Base-by-base conservation (phyloP, 2,113 vertebrate species). In the Salvelinus fontinalis region DNA sequence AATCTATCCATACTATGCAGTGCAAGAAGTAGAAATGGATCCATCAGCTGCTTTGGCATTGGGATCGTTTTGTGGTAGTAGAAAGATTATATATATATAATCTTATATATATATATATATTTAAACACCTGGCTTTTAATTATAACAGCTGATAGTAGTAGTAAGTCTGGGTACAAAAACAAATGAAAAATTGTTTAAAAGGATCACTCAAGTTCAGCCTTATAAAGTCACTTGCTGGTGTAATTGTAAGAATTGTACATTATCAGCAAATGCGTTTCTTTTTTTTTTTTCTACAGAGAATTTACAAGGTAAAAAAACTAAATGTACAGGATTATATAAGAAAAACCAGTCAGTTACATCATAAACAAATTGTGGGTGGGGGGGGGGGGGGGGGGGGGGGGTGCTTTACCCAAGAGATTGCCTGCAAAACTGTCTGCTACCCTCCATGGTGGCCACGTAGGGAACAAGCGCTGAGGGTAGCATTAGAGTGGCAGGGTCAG, bases 261-360 rank as follows among this genome's bases (percentile, higher is more conserved):
- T 95, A 24, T 96, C 95, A 95, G 92, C 95, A 98, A 98, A 97
- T 96, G 95, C 95, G 93, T 1, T 54, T 54, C 4, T 8, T 54
- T 89, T 88, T 83, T 83, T 79, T 85, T 90, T 89, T 90, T 93
- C 88, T 95, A 96, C 94, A 96, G 94, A 95, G 92, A 97, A 97
- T 98, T 97, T 97, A 97, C 96, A 98, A 97, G 95, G 94, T 98
- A 96, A 96, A 34, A 34, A 98, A 96, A 95, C 94, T 95, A 97
- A 96, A 97, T 97, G 95, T 98, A 98, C 96, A 99, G 96, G 95
- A 95, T 95, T 96, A 95, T 96, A 95, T 96, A 95, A 95, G 95
- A 97, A 95, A 62, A 97, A 93, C 90, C 93, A 94, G 94, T 95
- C 95, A 90, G 91, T 94, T 96, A 96, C 94, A 97, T 97, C 93